These are phyloP conservation scores for Berghia stephanieae DNA, from an alignment of 1,140 invertebrate genomes.

Conservation along the genomic window DNA sequence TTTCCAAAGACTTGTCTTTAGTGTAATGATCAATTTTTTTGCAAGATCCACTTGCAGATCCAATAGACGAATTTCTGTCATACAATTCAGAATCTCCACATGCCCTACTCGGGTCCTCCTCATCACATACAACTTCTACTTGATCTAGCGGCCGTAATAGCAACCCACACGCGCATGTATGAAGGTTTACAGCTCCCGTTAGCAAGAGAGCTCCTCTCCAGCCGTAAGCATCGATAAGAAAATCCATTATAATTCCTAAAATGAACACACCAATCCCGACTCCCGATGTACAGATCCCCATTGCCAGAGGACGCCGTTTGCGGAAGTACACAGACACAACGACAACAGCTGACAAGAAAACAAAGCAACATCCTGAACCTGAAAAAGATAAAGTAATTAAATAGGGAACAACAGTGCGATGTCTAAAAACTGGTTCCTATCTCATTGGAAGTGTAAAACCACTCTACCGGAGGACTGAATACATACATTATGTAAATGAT, in stretches of 20 bases:
- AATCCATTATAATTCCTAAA: slow-evolving; percentile 30
- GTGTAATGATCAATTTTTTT: not conserved
- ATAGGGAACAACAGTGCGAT: no score
- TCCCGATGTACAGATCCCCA: slow-evolving; percentile 28
- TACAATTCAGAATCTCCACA: not conserved
- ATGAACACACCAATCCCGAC: slow-evolving; percentile 31
- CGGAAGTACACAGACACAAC: slow-evolving; percentile 32
- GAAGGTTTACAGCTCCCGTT: slow-evolving; percentile 17
- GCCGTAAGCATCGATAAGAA: slow-evolving; percentile 29
- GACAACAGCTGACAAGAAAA: slow-evolving; percentile 3
- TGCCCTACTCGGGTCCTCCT: not conserved
- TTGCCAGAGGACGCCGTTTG: slow-evolving; percentile 26
- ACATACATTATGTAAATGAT: no score
- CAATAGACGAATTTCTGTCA: not conserved
- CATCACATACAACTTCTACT: not conserved
- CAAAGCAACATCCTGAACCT: slow-evolving; percentile 16
- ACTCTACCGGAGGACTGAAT: no score
- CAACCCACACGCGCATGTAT: slow-evolving; percentile 20
- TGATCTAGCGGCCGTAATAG: slow-evolving; percentile 29
- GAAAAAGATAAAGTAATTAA: no score
- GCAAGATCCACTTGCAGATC: not conserved
- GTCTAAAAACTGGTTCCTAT: no score
- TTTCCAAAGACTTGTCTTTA: not conserved
- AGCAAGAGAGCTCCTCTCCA: slow-evolving; percentile 33
- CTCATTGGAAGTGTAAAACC: no score